Conservation (phyloP, 2,888 invertebrate species). For the Eledona agricola region DNA sequence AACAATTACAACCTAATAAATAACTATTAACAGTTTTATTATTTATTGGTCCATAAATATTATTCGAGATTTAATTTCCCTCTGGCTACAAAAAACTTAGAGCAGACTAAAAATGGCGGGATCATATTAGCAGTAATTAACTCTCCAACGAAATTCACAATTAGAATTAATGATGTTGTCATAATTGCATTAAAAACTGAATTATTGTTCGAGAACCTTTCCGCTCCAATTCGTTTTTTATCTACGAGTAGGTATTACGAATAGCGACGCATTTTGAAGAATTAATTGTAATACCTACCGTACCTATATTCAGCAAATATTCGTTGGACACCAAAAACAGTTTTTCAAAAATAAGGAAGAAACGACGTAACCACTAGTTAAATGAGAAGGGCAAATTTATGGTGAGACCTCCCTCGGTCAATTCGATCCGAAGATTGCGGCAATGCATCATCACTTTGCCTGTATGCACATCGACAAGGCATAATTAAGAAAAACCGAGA, state of each 20-base stretch:
- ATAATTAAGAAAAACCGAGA: constrained; percentile 24
- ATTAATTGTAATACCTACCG: no score
- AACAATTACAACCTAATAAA: no score
- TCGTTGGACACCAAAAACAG: no score
- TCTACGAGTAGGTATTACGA: no score
- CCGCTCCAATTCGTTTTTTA: neutral
- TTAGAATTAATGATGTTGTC: constrained; percentile 8
- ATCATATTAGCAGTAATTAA: constrained; percentile 1
- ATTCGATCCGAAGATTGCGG: constrained; percentile 4
- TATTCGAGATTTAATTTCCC: no score
- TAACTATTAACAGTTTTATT: no score
- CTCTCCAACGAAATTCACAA: constrained; percentile 3
- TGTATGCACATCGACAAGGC: constrained; percentile 4
- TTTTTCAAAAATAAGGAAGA: no score
- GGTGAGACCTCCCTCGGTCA: constrained; percentile 3
- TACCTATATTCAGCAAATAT: no score
- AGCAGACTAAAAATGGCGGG: no score
- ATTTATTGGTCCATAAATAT: no score
- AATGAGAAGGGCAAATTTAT: constrained; percentile 5
- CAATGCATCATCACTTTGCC: constrained; percentile 10
- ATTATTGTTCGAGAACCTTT: constrained; percentile 2
- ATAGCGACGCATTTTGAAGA: no score
- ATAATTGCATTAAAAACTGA: constrained; percentile 2
- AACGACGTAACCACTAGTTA: no score
- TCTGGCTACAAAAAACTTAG: constrained; percentile 2